These are phyloP conservation scores for Forficula auricularia DNA, from an alignment of 1,140 invertebrate species.

Conservation along the genomic window DNA sequence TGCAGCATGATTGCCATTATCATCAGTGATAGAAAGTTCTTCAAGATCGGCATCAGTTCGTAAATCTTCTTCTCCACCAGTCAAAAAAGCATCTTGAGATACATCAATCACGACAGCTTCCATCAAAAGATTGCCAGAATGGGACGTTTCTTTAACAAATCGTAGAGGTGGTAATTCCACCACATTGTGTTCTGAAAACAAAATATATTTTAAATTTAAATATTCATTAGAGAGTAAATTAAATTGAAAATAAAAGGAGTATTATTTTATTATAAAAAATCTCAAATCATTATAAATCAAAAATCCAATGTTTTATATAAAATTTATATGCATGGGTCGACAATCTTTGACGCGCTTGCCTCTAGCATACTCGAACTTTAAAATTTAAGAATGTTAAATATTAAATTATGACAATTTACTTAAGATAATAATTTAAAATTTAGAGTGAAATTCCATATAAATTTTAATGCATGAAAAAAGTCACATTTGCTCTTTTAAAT, in stretches of 20 bases:
- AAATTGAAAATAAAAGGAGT: background rate
- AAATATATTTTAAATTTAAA: background rate
- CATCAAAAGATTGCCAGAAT: conserved; percentile 68
- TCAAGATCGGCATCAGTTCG: conserved; percentile 70
- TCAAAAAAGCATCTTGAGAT: conserved; percentile 59
- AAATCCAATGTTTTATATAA: too few species aligned
- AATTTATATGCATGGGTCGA: background rate
- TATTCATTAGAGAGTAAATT: background rate
- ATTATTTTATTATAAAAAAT: background rate
- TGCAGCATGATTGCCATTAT: conserved; percentile 16
- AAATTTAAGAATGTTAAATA: too few species aligned
- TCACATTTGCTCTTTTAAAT: too few species aligned
- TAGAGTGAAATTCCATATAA: too few species aligned
- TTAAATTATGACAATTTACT: too few species aligned
- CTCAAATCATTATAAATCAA: too few species aligned
- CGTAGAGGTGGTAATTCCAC: conserved; percentile 73
- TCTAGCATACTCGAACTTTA: too few species aligned
- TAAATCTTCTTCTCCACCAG: conserved; percentile 51
- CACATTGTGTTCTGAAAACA: conserved; percentile 51
- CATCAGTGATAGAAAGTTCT: conserved; percentile 58
- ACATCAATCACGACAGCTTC: conserved; percentile 83
- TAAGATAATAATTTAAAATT: too few species aligned
- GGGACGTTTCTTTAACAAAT: conserved; percentile 75
- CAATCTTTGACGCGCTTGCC: too few species aligned
- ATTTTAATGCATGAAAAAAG: too few species aligned